Base-by-base conservation (phyloP, 2,113 vertebrate genomes). In the Bucco capensis region DNA sequence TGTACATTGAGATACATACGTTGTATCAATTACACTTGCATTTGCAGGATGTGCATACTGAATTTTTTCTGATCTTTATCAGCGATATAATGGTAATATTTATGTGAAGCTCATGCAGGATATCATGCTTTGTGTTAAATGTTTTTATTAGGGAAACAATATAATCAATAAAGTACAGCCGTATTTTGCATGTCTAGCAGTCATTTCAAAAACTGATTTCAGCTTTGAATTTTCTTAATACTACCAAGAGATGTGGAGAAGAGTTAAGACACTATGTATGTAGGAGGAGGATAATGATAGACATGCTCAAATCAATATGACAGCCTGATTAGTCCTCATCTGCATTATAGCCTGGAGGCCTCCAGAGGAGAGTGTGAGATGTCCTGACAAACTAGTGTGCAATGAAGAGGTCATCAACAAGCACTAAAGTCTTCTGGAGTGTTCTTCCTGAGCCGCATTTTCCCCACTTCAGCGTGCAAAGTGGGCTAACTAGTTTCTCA, bases 21-120 rank as follows among this genome's bases (percentile, higher is more conserved):
- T 95, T 95, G 91, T 96, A 96, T 96, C 96, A 95, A 94, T 96
- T 96, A 96, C 95, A 77, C 82, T 96, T 94, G 89, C 56, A 89
- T 95, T 96, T 96, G 84, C 92, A 93, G 86, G 91, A 94, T 92
- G 60, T 93, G 84, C 84, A 80, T 87, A 87, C 86, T 87, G 86
- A 94, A 80, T 12, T 92, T 87, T 93, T 96, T 93, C 94, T 91
- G 95, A 96, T 95, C 84, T 15, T 1, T 94, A 96, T 96, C 94
- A 95, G 75, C 2, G 5, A 76, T 77, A 92, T 74, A 93, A 92
- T 93, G 82, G 89, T 95, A 96, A 95, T 89, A 90, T 94, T 93
- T 95, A 85, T 62, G 44, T 65, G 75, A 87, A 71, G 60, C 64
- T 82, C 74, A 89, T 44, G 42, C 67, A 80, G 77, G 44, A n/a